Conservation (phyloP, 2,797 vertebrate genomes). For the Fringilla coelebs region DNA sequence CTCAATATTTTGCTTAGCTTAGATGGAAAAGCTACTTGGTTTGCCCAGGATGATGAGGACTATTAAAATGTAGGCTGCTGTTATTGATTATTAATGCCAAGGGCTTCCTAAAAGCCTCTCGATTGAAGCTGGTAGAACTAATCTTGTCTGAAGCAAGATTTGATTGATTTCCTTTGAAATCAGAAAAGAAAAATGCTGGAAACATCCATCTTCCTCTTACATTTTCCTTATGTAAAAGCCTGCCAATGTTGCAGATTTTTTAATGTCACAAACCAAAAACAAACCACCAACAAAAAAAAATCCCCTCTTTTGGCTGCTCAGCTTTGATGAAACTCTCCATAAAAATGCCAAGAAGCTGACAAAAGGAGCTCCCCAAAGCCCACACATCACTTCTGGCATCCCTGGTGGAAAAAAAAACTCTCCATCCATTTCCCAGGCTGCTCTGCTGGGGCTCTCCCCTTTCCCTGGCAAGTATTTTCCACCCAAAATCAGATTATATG, state of each 20-base stretch:
- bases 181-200: neutral
- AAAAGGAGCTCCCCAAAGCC: neutral
- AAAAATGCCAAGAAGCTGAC: neutral
- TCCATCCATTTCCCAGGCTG: neutral
- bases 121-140: slow-evolving; percentile 10
- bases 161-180: slow-evolving; percentile 53
- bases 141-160: neutral
- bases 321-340: neutral
- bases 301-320: neutral
- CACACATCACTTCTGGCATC: neutral
- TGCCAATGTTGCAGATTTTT: neutral
- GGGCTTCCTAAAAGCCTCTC: slow-evolving; percentile 7
- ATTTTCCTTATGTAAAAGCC: neutral
- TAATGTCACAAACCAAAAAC: neutral
- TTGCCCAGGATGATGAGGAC: neutral
- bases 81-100: slow-evolving; percentile 48
- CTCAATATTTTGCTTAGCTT: neutral
- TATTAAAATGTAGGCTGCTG: slow-evolving; percentile 8
- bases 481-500: neutral
- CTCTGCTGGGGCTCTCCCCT: neutral
- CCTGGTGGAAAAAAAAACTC: neutral
- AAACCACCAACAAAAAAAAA: neutral
- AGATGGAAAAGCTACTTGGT: neutral
- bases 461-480: neutral
- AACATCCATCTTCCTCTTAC: neutral